phyloP scores from a whole-genome alignment of 2,797 vertebrate species.

The Anolis apletophallus region DNA sequence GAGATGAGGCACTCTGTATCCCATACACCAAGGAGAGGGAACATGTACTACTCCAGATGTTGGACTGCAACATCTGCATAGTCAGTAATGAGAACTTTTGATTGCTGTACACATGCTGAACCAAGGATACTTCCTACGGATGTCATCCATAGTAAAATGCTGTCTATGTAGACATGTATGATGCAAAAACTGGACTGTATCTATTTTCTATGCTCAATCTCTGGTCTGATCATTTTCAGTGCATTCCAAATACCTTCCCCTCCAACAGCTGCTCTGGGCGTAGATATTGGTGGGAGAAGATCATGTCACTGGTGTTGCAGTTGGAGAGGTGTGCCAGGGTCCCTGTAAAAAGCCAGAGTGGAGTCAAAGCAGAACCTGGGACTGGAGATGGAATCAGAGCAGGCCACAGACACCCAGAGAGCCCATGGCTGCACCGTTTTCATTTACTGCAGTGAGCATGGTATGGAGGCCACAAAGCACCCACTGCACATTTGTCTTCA shows the following conservation, averaged over 20 bases:
- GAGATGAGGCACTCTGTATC: not conserved
- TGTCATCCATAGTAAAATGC: not conserved
- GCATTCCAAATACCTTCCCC: slow-evolving; percentile 75
- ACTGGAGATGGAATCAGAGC: not conserved
- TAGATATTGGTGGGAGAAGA: slow-evolving; percentile 77
- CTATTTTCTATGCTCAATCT: not conserved
- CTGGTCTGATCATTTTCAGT: not conserved
- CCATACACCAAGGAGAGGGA: not conserved
- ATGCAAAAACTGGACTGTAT: not conserved
- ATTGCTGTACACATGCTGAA: not conserved
- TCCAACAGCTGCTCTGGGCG: slow-evolving; percentile 79
- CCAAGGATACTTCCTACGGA: not conserved
- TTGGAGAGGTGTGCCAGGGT: slow-evolving; percentile 60
- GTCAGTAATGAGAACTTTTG: not conserved
- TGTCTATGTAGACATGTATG: not conserved
- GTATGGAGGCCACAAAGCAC: not conserved
- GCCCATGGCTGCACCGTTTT: too few species aligned
- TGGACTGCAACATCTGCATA: not conserved
- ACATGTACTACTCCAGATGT: not conserved
- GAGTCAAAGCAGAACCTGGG: not conserved
- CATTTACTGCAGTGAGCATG: not conserved
- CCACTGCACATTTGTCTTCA: not conserved
- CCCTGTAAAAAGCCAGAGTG: slow-evolving; percentile 57
- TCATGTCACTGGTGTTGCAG: slow-evolving; percentile 70
- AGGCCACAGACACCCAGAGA: not conserved